Percentiles rank a stretch among this genome's conserved stretches.
Evolutionary conservation across 2,797 vertebrate species (phyloP).

Genomic region (Austrolebias charrua): DNA sequence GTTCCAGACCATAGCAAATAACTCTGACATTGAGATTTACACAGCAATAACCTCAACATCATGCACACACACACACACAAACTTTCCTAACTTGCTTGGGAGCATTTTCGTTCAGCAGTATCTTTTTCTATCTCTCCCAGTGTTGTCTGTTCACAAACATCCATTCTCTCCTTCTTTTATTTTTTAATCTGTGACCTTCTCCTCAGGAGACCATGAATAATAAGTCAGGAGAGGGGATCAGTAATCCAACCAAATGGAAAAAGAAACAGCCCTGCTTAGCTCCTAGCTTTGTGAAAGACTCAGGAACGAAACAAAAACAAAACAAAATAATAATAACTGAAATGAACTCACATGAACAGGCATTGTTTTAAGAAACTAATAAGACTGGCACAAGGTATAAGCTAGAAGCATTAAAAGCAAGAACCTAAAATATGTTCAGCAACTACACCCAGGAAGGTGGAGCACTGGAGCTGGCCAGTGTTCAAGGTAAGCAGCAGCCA

Average conservation of each 20-base stretch:
- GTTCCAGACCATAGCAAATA: conserved; percentile 37
- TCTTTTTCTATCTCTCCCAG: conserved; percentile 23
- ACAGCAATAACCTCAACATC: conserved; percentile 21
- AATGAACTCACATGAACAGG: not conserved
- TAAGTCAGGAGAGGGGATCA: conserved; percentile 39
- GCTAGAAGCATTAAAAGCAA: not conserved
- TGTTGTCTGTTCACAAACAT: conserved; percentile 33
- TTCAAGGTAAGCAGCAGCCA: not conserved
- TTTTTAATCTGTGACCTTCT: conserved; percentile 22
- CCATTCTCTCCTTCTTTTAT: conserved; percentile 35
- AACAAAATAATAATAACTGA: too few species aligned
- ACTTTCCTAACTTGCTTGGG: not conserved
- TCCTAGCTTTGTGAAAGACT: conserved; percentile 14
- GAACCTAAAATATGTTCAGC: not conserved
- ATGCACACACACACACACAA: conserved; percentile 15
- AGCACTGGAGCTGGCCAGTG: not conserved
- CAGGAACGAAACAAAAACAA: not conserved
- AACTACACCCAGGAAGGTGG: not conserved
- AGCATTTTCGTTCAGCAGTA: conserved; percentile 5
- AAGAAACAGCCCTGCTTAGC: conserved; percentile 8
- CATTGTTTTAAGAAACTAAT: too few species aligned
- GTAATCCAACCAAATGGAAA: conserved; percentile 32
- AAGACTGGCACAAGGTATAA: too few species aligned
- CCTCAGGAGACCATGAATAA: conserved; percentile 62
- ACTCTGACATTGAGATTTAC: conserved; percentile 27